Conservation (phyloP, 2,113 vertebrate species). For the Phylloscopus trochilus region DNA sequence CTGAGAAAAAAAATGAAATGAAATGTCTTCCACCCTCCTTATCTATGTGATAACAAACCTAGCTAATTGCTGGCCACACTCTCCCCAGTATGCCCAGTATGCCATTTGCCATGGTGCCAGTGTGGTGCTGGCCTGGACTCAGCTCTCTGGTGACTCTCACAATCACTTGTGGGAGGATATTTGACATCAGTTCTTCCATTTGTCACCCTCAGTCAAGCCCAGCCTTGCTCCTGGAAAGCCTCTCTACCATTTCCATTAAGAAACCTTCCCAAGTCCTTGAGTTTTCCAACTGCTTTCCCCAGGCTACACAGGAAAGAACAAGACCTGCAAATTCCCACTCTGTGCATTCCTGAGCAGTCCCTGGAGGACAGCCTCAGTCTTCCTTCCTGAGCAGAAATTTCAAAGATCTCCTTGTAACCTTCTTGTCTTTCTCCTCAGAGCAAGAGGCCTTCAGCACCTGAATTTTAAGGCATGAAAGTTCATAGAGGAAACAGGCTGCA, state of each 20-base stretch:
- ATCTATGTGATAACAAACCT: not conserved
- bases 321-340: not conserved
- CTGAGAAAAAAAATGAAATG: not conserved
- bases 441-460: not conserved
- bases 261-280: not conserved
- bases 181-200: not conserved
- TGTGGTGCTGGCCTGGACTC: not conserved
- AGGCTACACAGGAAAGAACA: not conserved
- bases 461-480: not conserved
- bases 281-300: not conserved
- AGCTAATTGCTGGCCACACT: not conserved
- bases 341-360: not conserved
- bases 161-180: not conserved
- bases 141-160: not conserved
- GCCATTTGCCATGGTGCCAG: not conserved
- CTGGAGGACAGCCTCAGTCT: not conserved
- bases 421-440: not conserved
- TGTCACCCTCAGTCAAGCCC: not conserved
- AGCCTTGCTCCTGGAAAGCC: not conserved
- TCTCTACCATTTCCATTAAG: not conserved
- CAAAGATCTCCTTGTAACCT: not conserved
- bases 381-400: not conserved
- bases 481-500: not conserved
- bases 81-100: not conserved
- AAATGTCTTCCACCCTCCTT: not conserved